Evolutionary conservation across 2,797 vertebrate genomes (phyloP).

Genomic region (Brachyrhaphis roseni): DNA sequence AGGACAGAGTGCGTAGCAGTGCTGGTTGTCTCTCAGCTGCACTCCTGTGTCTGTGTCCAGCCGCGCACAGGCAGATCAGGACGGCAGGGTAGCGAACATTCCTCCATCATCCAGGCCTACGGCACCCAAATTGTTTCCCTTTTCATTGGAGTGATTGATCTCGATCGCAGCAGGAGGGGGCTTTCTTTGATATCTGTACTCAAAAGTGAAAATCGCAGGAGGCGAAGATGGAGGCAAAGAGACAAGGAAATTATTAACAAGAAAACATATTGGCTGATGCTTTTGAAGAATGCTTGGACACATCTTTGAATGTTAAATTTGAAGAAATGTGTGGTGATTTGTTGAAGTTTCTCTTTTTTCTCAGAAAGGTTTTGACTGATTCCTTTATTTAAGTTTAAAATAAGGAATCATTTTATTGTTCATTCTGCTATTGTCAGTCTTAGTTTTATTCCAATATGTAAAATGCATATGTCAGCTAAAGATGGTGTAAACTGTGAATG

Average conservation of each 20-base stretch:
- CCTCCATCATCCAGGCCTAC: conserved; percentile 41
- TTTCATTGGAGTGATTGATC: conserved; percentile 70
- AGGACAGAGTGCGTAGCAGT: conserved; percentile 50
- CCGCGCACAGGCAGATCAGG: conserved; percentile 57
- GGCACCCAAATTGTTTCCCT: conserved; percentile 70
- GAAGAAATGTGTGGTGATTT: conserved; percentile 40
- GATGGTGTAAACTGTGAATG: background rate
- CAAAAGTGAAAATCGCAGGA: conserved; percentile 56
- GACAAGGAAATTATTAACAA: conserved; percentile 45
- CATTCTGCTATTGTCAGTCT: background rate
- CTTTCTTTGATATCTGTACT: conserved; percentile 57
- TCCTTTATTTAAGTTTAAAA: background rate
- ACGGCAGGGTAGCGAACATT: conserved; percentile 53
- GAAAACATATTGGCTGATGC: conserved; percentile 40
- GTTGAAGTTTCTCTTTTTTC: background rate
- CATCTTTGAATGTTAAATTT: conserved; percentile 45
- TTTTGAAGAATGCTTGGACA: conserved; percentile 26
- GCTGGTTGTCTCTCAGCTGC: conserved; percentile 49
- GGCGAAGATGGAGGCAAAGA: conserved; percentile 16
- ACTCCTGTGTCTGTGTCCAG: conserved; percentile 60
- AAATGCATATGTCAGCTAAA: background rate
- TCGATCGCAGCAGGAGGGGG: conserved; percentile 47
- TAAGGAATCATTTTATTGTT: background rate
- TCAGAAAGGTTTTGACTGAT: background rate
- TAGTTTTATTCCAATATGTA: background rate